phyloP scores from a whole-genome alignment of 2,113 vertebrate genomes.

The Tetrao urogallus region DNA sequence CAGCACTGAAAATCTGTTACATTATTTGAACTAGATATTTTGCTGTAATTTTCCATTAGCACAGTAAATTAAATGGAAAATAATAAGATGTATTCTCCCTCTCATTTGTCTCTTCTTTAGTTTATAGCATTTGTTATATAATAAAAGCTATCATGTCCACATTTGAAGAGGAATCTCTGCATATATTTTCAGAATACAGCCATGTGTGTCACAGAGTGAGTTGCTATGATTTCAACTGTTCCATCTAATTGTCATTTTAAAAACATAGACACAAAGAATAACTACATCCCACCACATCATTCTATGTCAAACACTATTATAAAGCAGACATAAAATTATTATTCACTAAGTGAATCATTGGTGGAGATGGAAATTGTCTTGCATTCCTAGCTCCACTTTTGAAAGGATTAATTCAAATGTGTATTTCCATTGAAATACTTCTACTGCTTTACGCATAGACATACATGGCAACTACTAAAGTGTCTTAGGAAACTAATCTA shows the following conservation, averaged over 20 bases:
- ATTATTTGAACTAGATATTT: neutral
- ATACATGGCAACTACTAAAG: neutral
- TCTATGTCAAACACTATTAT: neutral
- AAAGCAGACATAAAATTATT: neutral
- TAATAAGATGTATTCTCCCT: neutral
- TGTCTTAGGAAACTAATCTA: neutral
- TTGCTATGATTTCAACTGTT: neutral
- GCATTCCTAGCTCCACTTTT: neutral
- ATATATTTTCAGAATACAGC: neutral
- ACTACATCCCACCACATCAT: neutral
- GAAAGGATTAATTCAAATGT: neutral
- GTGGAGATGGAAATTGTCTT: neutral
- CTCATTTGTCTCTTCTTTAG: neutral
- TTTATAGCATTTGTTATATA: neutral
- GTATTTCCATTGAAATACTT: neutral
- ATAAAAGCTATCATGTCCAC: neutral
- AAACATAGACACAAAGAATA: neutral
- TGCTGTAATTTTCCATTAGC: neutral
- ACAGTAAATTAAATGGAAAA: neutral
- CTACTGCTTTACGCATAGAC: neutral
- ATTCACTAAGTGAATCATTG: neutral
- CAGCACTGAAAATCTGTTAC: neutral
- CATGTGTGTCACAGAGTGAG: neutral
- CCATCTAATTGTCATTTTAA: neutral
- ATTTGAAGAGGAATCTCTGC: neutral